phyloP scores from a whole-genome alignment of 2,888 invertebrate genomes.

The Ligdia adustata region DNA sequence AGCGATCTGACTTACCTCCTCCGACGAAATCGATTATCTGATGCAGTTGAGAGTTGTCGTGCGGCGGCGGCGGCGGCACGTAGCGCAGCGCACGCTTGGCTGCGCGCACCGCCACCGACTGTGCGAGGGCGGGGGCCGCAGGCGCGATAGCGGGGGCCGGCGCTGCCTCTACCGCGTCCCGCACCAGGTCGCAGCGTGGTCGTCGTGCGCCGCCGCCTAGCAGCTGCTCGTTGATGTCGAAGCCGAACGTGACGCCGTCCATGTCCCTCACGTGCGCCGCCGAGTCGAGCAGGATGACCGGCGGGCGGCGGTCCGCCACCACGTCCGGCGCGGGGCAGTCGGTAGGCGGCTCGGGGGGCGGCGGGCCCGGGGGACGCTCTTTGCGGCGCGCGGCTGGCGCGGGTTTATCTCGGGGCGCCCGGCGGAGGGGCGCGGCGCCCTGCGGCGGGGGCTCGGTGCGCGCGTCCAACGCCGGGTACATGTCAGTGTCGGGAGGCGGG shows the following conservation, averaged over 20 bases:
- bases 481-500: slow-evolving; percentile 34
- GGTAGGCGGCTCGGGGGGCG: slow-evolving; percentile 58
- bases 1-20: slow-evolving; percentile 48
- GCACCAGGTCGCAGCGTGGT: slow-evolving; percentile 58
- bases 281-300: slow-evolving; percentile 89
- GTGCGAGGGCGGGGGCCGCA: slow-evolving; percentile 43
- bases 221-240: slow-evolving; percentile 90
- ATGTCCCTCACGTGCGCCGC: slow-evolving; percentile 77
- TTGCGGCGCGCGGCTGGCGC: slow-evolving; percentile 34
- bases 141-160: slow-evolving; percentile 37
- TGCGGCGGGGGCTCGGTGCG: slow-evolving; percentile 21
- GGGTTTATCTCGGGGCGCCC: slow-evolving; percentile 25
- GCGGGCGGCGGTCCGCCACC: slow-evolving; percentile 83
- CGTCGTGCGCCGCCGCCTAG: slow-evolving; percentile 71
- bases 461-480: slow-evolving; percentile 34
- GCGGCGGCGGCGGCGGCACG: slow-evolving; percentile 53
- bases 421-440: slow-evolving; percentile 4
- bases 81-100: slow-evolving; percentile 50
- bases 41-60: slow-evolving; percentile 48
- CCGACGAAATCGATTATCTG: slow-evolving; percentile 71
- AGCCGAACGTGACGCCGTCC: slow-evolving; percentile 91
- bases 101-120: slow-evolving; percentile 32
- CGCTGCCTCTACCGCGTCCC: slow-evolving; percentile 46
- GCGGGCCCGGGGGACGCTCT: slow-evolving; percentile 36
- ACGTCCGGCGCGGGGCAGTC: slow-evolving; percentile 69